Conservation (phyloP, 2,797 vertebrate species). For the Anolis apletophallus region DNA sequence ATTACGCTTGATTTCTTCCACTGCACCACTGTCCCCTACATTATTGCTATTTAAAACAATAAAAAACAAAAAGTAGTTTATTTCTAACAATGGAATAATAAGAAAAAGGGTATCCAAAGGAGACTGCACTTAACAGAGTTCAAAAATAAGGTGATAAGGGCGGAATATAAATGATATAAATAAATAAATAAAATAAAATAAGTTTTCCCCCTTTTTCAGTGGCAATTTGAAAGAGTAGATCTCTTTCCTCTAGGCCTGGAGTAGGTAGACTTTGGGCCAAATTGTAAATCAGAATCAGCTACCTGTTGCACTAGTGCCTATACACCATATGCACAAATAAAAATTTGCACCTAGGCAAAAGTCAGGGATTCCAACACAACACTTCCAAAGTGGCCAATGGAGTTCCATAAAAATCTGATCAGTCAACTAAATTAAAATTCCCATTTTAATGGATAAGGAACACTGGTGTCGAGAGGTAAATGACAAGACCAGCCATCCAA, state of each 20-base stretch:
- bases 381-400: not conserved
- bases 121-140: not conserved
- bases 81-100: not conserved
- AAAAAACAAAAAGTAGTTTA: conserved; percentile 19
- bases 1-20: conserved; percentile 79
- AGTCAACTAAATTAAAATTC: not conserved
- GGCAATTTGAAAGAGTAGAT: not conserved
- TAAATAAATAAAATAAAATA: too few relatives aligned
- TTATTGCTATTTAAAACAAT: conserved; percentile 83
- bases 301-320: not conserved
- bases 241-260: not conserved
- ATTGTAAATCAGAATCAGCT: not conserved
- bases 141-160: too few relatives aligned
- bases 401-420: not conserved
- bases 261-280: not conserved
- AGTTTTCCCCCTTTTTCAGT: not conserved
- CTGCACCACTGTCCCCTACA: conserved; percentile 77
- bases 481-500: not conserved
- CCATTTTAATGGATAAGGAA: not conserved
- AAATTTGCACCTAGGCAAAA: not conserved
- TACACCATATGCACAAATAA: not conserved
- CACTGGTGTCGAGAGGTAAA: not conserved
- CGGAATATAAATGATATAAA: too few relatives aligned
- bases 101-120: not conserved
- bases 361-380: not conserved